Percentiles rank a stretch among this genome's conserved stretches.
Conservation (phyloP, 2,888 invertebrate genomes). For the Calameuta pallipes region DNA sequence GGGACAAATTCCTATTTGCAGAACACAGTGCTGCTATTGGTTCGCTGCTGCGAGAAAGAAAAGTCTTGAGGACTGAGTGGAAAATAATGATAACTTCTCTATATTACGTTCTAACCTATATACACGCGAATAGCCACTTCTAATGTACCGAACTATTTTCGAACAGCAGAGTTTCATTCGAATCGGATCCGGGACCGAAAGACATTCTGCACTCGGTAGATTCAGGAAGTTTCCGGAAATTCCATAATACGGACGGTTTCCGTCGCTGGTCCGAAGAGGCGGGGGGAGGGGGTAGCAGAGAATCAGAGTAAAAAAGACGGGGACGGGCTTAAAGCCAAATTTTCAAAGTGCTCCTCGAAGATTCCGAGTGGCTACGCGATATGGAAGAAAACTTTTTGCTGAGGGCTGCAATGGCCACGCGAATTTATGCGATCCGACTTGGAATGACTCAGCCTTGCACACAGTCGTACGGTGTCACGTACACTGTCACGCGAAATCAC, state of each 20-base stretch:
- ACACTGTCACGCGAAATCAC: background rate
- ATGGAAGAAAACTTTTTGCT: background rate
- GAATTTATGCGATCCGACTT: background rate
- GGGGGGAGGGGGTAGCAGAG: background rate
- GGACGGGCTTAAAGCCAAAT: background rate
- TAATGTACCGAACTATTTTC: background rate
- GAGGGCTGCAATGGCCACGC: background rate
- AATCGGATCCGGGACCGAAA: background rate
- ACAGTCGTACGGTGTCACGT: background rate
- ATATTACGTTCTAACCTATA: background rate
- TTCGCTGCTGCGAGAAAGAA: background rate
- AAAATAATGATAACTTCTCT: background rate
- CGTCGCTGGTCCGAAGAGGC: background rate
- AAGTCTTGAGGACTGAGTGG: background rate
- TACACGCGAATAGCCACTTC: background rate
- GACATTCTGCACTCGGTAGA: background rate
- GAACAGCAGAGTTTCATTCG: background rate
- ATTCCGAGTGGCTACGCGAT: background rate
- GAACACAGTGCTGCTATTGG: background rate
- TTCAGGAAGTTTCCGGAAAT: background rate
- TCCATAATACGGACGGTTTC: background rate
- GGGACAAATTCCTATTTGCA: background rate
- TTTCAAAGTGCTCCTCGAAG: background rate
- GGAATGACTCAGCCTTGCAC: background rate
- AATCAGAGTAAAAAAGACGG: background rate